phyloP scores from a whole-genome alignment of 2,113 vertebrate species.

The Ciconia maguari region DNA sequence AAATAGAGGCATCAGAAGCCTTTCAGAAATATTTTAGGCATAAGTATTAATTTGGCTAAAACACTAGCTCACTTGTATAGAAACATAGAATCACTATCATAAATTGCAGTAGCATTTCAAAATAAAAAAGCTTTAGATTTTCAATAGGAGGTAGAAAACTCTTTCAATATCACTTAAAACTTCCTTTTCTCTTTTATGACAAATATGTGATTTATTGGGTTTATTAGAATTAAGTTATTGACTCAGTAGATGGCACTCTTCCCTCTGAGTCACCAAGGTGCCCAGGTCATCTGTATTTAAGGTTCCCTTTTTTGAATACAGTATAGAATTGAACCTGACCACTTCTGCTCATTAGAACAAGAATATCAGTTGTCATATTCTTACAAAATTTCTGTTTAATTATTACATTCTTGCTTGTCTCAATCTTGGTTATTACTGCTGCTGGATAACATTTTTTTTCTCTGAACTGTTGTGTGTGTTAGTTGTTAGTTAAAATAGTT shows the following conservation, averaged over 20 bases:
- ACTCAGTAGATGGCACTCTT: slow-evolving; percentile 60
- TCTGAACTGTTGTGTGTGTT: background rate
- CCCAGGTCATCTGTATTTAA: background rate
- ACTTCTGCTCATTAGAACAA: background rate
- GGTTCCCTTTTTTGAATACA: background rate
- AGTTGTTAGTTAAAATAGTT: background rate
- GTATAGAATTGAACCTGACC: background rate
- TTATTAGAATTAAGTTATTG: background rate
- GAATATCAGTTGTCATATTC: background rate
- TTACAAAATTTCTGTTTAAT: background rate
- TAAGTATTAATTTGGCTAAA: background rate
- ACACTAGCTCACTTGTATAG: background rate
- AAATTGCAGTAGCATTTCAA: background rate
- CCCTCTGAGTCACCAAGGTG: background rate
- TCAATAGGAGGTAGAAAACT: background rate
- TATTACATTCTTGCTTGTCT: background rate
- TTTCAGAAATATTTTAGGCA: background rate
- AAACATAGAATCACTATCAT: background rate
- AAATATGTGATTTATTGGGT: background rate
- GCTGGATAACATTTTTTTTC: background rate
- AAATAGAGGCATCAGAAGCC: background rate
- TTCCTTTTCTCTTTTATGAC: background rate
- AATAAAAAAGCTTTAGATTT: background rate
- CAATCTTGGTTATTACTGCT: background rate
- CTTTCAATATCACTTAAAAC: background rate